Evolutionary conservation across 2,888 invertebrate species (phyloP).

Genomic region (Coenonympha glycerion): DNA sequence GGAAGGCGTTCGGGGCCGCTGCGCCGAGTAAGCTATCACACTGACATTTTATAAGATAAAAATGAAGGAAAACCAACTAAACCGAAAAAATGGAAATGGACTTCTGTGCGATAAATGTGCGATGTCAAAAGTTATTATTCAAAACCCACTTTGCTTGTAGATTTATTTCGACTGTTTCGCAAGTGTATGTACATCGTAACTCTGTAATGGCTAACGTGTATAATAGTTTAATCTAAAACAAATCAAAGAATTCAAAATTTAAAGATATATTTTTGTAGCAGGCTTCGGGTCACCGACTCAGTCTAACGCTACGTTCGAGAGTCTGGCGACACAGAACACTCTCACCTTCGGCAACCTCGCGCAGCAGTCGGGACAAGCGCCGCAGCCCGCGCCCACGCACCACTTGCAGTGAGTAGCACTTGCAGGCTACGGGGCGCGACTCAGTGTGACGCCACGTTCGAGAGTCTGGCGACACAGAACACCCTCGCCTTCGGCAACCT

Average conservation of each 20-base stretch:
- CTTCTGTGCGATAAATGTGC: too few species aligned
- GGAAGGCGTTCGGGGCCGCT: conserved; percentile 55
- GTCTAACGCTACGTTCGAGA: conserved; percentile 78
- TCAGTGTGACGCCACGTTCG: conserved; percentile 77
- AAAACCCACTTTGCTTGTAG: too few species aligned
- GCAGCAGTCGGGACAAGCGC: conserved; percentile 62
- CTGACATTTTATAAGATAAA: too few species aligned
- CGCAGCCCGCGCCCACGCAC: conserved; percentile 48
- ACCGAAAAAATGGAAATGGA: too few species aligned
- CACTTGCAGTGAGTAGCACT: too few species aligned
- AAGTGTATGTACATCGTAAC: too few species aligned
- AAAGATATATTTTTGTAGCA: conserved; percentile 28
- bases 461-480: conserved; percentile 78
- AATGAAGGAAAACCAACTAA: too few species aligned
- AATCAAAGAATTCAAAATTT: too few species aligned
- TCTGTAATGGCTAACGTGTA: too few species aligned
- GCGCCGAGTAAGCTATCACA: conserved; percentile 44
- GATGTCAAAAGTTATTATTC: too few species aligned
- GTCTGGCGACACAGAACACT: conserved; percentile 78
- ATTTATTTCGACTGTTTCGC: too few species aligned
- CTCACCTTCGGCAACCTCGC: conserved; percentile 80
- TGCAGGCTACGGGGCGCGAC: conserved; percentile 64
- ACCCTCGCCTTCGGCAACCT: conserved; percentile 79
- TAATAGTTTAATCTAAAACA: too few species aligned
- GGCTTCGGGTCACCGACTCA: conserved; percentile 70